A percentile compares a stretch with the other conserved stretches of the same genome.
Conservation (phyloP, 2,113 vertebrate genomes). For the Tauraco erythrolophus region DNA sequence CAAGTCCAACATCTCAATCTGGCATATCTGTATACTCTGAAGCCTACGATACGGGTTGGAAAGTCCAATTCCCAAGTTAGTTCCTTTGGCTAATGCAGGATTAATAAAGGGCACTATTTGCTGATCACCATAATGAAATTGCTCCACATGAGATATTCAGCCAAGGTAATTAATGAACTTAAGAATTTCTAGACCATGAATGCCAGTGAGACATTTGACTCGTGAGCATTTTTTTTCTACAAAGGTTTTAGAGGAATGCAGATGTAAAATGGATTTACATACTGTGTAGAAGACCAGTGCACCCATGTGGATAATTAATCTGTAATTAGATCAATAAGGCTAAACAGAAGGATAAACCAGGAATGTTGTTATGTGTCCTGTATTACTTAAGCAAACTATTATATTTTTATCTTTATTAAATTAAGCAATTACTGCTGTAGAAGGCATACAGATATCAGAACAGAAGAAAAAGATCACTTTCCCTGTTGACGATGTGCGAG, state of each 20-base stretch:
- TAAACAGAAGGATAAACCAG: conserved; percentile 38
- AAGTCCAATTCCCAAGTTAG: not conserved
- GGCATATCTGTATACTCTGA: not conserved
- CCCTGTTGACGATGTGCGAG: not conserved
- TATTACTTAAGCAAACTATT: conserved; percentile 12
- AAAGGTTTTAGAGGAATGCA: conserved; percentile 2
- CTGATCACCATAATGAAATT: conserved; percentile 13
- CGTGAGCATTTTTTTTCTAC: not conserved
- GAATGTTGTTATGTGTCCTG: not conserved
- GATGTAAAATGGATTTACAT: not conserved
- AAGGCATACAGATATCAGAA: not conserved
- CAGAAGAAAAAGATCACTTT: not conserved
- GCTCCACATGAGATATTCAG: not conserved
- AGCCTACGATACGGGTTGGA: not conserved
- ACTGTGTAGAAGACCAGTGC: not conserved
- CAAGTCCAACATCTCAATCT: not conserved
- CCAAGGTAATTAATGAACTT: conserved; percentile 52
- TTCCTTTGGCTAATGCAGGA: not conserved
- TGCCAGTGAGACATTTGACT: conserved; percentile 1
- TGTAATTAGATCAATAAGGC: conserved; percentile 43
- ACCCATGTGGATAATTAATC: conserved; percentile 48
- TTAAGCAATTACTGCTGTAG: conserved; percentile 17
- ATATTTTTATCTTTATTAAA: conserved; percentile 38
- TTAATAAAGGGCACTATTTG: conserved; percentile 34
- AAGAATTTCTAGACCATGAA: conserved; percentile 34